phyloP scores from a whole-genome alignment of 2,113 vertebrate genomes.

The Columba janthina region DNA sequence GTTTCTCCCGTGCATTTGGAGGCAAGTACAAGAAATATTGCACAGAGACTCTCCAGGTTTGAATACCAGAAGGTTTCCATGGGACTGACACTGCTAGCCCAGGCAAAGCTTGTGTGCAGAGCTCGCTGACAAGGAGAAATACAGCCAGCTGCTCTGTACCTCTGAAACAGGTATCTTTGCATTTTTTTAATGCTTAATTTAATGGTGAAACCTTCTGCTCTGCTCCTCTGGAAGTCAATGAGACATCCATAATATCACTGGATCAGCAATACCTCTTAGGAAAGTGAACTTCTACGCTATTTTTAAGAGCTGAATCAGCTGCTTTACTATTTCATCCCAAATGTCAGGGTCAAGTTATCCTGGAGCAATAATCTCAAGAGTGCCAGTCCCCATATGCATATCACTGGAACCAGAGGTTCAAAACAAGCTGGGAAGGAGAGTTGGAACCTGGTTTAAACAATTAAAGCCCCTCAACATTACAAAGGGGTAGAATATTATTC shows the following conservation, averaged over 20 bases:
- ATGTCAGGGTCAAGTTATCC: background rate
- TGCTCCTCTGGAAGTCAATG: background rate
- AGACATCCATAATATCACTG: background rate
- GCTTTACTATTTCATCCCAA: background rate
- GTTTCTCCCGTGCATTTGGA: background rate
- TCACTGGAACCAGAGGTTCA: background rate
- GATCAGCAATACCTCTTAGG: background rate
- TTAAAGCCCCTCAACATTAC: background rate
- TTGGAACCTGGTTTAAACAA: background rate
- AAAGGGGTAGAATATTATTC: background rate
- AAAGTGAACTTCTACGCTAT: background rate
- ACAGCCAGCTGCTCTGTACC: background rate
- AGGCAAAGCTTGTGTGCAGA: background rate
- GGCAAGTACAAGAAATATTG: background rate
- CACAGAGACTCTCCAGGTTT: background rate
- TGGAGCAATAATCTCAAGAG: background rate
- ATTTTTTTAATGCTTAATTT: conserved; percentile 26
- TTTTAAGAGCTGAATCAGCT: conserved; percentile 17
- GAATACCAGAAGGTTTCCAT: background rate
- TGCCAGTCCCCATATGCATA: background rate
- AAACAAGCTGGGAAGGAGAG: background rate
- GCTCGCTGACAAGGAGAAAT: background rate
- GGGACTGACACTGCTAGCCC: background rate
- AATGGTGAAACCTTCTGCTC: background rate
- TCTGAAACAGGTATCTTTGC: background rate